Conservation (phyloP, 2,888 invertebrate species). For the Lamellibrachia satsuma region DNA sequence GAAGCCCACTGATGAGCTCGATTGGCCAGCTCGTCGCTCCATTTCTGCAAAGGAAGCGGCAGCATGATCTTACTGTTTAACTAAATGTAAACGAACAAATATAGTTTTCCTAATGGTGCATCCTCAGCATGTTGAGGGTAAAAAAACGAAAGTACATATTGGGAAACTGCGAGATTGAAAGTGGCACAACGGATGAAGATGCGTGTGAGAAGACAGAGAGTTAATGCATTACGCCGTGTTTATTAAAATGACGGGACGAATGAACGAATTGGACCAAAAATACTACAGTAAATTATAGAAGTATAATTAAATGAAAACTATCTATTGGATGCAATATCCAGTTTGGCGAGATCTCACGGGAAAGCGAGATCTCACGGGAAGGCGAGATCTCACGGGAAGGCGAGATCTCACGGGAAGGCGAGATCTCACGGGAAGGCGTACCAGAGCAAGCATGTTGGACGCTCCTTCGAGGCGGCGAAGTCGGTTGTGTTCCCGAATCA, state of each 20-base stretch:
- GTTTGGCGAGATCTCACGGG: not conserved
- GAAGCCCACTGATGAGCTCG: slow-evolving; percentile 25
- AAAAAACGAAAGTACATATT: too few relatives aligned
- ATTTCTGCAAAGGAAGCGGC: slow-evolving; percentile 14
- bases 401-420: not conserved
- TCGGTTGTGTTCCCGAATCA: not conserved
- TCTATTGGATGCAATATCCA: not conserved
- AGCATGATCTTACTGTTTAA: not conserved
- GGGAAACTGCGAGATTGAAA: too few relatives aligned
- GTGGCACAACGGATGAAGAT: too few relatives aligned
- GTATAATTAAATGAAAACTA: not conserved
- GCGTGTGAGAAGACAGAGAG: too few relatives aligned
- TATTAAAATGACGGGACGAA: too few relatives aligned
- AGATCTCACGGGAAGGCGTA: not conserved
- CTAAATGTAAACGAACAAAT: too few relatives aligned
- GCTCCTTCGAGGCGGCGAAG: not conserved
- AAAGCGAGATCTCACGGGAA: not conserved
- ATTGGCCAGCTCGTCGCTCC: slow-evolving; percentile 22
- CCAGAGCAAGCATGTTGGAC: not conserved
- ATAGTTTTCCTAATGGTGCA: too few relatives aligned
- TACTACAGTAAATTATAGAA: too few relatives aligned
- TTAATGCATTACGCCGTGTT: too few relatives aligned
- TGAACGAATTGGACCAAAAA: too few relatives aligned
- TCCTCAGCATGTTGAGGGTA: too few relatives aligned
- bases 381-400: not conserved